Conservation (phyloP, 2,888 invertebrate species). For the Drosophila fulvimacula region DNA sequence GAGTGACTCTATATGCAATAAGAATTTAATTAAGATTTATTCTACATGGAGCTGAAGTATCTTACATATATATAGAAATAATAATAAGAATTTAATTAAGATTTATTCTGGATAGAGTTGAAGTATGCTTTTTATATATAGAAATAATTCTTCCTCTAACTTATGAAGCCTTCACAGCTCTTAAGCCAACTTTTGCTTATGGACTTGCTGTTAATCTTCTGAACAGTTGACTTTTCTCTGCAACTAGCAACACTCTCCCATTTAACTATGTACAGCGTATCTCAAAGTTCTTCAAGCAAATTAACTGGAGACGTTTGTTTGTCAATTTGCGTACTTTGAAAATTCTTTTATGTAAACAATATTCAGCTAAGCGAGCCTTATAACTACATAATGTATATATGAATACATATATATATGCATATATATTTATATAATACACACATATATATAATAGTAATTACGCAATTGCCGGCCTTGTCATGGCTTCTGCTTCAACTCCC, state of each 20-base stretch:
- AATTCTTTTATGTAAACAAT: constrained; percentile 55
- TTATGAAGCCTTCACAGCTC: too few species aligned
- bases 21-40: not conserved
- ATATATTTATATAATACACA: constrained; percentile 8
- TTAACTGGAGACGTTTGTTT: constrained; percentile 46
- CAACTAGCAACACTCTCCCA: not conserved
- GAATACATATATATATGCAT: constrained; percentile 7
- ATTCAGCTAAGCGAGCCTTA: constrained; percentile 6
- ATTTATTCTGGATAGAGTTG: not conserved
- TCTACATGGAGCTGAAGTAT: too few species aligned
- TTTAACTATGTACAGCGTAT: not conserved
- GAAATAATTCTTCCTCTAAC: not conserved
- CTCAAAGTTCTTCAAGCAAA: not conserved
- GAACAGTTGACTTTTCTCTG: too few species aligned
- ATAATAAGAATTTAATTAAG: not conserved
- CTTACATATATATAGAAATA: not conserved
- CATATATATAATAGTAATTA: constrained; percentile 61
- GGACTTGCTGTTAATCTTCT: not conserved
- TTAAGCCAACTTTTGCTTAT: not conserved
- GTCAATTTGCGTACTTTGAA: constrained; percentile 73
- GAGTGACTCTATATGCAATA: not conserved
- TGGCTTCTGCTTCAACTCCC: not conserved
- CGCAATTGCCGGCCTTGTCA: constrained; percentile 59
- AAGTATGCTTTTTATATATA: not conserved
- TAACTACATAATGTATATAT: not conserved